Evolutionary conservation across 2,888 invertebrate species (phyloP), one percentile per base, ranked within the genome.

Genomic region (Synanthedon formicaeformis): DNA sequence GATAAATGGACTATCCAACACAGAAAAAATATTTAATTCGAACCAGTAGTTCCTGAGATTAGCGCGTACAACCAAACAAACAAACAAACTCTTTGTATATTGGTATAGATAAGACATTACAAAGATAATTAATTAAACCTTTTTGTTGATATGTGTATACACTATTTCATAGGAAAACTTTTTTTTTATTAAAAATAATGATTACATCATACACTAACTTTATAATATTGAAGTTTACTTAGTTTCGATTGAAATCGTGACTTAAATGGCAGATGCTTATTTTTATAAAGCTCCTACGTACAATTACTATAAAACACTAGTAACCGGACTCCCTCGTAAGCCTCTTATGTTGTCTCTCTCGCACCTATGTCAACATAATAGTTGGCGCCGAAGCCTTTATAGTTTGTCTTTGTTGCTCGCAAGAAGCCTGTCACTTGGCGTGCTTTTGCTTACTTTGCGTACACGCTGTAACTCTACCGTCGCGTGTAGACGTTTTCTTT

Each of bases 261-360:
- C 45, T 45, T 45, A 45, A 45, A 16, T 49, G 23, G 49, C 49
- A 49, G 23, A 49, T 45, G 13, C 45, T 45, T 45, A 45, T 45
- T 13, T 45, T 45, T 45, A 45, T n/a, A 45, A 45, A 45, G 45
- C 45, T 45, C 45, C 45, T 14, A 45, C 45, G 8, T 16, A 75
- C 70, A 66, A 69, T 73, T 74, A 73, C 74, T 78, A 71, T 75
- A 68, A 64, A 71, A 78, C 70, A 73, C 73, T 75, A 73, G 74
- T 81, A 82, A 79, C 85, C 82, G 81, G 81, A 81, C 81, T 81
- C 83, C 81, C 77, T 78, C 77, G 71, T 66, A 75, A 78, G 81
- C 81, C 75, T 77, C 75, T 73, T 55, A 50, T 55, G 58, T 34
- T 51, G 57, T 83, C 84, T 64, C 79, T 57, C 71, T 86, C 73